A percentile compares a stretch with the other conserved stretches of the same genome.
Conservation (phyloP, 2,888 invertebrate genomes). For the Resseliella maxima region DNA sequence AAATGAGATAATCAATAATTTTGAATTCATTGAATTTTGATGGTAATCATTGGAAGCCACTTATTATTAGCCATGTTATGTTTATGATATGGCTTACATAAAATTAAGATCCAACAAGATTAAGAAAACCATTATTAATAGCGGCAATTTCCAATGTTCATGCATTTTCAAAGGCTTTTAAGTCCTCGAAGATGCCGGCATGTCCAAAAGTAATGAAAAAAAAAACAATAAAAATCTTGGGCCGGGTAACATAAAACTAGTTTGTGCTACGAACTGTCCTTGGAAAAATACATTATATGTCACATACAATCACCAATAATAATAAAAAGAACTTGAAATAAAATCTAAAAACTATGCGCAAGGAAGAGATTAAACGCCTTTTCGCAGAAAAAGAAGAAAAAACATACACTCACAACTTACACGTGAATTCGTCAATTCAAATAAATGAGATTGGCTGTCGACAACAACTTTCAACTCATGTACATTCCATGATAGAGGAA, state of each 20-base stretch:
- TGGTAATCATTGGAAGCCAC: not conserved
- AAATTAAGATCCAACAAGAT: not conserved
- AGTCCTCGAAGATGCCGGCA: not conserved
- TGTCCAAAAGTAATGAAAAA: not conserved
- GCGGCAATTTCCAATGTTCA: not conserved
- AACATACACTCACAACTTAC: not conserved
- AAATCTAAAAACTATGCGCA: not conserved
- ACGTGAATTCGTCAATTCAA: not conserved
- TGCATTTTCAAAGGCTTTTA: not conserved
- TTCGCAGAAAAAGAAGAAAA: not conserved
- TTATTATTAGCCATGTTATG: too few species aligned
- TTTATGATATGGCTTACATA: not conserved
- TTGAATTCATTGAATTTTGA: not conserved
- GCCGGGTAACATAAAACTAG: not conserved
- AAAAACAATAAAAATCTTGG: not conserved
- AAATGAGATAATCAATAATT: not conserved
- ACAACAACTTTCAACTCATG: not conserved
- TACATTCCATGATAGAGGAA: not conserved
- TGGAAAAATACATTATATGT: conserved; percentile 1
- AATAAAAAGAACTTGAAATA: not conserved
- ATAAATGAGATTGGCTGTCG: not conserved
- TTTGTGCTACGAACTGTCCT: not conserved
- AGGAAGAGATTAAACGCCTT: conserved; percentile 1
- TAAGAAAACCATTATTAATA: too few species aligned
- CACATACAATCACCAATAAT: conserved; percentile 7